Percentiles rank a stretch among this genome's conserved stretches.
phyloP scores from a whole-genome alignment of 2,888 invertebrate genomes.

The Taenaris catops region DNA sequence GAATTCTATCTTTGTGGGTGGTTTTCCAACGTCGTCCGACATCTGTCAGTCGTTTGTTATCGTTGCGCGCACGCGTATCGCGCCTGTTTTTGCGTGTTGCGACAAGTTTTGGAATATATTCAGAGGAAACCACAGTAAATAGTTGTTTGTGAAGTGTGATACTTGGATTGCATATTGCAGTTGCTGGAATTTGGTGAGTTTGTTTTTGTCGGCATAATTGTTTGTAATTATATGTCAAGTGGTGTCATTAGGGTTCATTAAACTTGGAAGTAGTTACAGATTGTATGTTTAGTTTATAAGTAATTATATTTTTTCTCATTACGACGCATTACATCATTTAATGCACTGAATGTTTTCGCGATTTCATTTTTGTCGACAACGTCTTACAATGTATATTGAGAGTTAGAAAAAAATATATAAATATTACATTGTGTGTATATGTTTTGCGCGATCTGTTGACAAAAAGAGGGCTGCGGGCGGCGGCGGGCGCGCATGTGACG shows the following conservation, averaged over 20 bases:
- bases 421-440: no score
- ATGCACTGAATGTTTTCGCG: no score
- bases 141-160: constrained; percentile 46
- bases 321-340: constrained; percentile 25
- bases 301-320: constrained; percentile 23
- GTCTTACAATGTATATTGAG: no score
- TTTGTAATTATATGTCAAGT: constrained; percentile 9
- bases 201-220: constrained; percentile 10
- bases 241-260: constrained; percentile 20
- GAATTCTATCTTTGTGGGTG: no score
- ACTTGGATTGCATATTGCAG: constrained; percentile 64
- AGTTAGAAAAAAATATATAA: no score
- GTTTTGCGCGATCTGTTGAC: constrained; percentile 3
- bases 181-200: constrained; percentile 53
- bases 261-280: constrained; percentile 11
- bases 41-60: constrained; percentile 69
- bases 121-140: constrained; percentile 25
- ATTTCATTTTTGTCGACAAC: no score
- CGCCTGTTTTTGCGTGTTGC: constrained; percentile 59
- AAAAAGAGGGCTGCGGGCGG: constrained; percentile 28
- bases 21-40: constrained; percentile 69
- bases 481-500: constrained; percentile 38
- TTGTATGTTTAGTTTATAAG: constrained; percentile 8
- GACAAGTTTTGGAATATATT: constrained; percentile 58
- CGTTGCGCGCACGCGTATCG: constrained; percentile 65